Conservation (phyloP, 2,797 vertebrate species). For the Siniperca scherzeri region DNA sequence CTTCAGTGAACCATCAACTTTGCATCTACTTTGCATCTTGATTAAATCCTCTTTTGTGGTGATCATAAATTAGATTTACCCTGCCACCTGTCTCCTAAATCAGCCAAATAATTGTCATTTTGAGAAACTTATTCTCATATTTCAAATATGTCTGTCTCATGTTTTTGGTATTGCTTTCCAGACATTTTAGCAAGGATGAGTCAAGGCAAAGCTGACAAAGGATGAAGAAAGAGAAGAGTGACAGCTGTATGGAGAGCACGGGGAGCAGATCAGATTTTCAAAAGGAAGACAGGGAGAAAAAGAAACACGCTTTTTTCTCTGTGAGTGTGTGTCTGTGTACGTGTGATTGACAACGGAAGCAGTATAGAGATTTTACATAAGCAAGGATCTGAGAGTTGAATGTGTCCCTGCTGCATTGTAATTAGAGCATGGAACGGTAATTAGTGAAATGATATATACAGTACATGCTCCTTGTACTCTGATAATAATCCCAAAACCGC, state of each 20-base stretch:
- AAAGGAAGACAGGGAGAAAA: conserved; percentile 40
- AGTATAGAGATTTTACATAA: conserved; percentile 54
- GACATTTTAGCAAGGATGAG: conserved; percentile 52
- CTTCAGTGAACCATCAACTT: conserved; percentile 38
- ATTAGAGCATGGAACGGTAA: conserved; percentile 76
- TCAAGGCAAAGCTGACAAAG: conserved; percentile 48
- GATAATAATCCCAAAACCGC: conserved; percentile 62
- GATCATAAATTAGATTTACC: conserved; percentile 40
- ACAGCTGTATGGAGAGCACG: conserved; percentile 54
- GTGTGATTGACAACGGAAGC: conserved; percentile 66
- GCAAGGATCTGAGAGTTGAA: conserved; percentile 67
- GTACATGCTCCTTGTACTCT: conserved; percentile 61
- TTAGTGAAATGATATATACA: conserved; percentile 81
- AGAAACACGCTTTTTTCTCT: conserved; percentile 26
- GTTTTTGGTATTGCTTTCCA: conserved; percentile 58
- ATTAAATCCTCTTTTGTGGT: conserved; percentile 45
- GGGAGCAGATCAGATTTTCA: conserved; percentile 59
- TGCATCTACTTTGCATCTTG: conserved; percentile 51
- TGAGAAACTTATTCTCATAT: conserved; percentile 39
- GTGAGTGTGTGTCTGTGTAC: conserved; percentile 25
- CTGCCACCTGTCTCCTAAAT: conserved; percentile 33
- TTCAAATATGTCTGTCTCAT: conserved; percentile 29
- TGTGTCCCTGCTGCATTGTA: conserved; percentile 72
- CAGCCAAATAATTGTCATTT: conserved; percentile 32
- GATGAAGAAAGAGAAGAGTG: conserved; percentile 56